A percentile compares a stretch with the other conserved stretches of the same genome.
Evolutionary conservation across 2,113 vertebrate genomes (phyloP).

Genomic region (Tachycineta bicolor): DNA sequence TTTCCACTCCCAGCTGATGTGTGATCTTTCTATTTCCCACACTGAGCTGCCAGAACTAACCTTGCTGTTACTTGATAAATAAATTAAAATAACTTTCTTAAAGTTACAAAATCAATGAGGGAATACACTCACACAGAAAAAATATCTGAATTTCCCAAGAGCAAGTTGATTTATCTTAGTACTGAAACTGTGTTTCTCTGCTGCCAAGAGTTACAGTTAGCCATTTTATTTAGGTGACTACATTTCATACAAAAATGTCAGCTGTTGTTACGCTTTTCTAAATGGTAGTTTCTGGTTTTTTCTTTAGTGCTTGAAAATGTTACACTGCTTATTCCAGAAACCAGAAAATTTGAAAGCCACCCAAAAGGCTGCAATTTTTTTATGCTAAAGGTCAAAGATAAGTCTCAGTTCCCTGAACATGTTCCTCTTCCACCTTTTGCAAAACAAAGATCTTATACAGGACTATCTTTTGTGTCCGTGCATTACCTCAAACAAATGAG

Average conservation of each 20-base stretch:
- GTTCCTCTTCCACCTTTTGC: background rate
- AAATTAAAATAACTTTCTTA: background rate
- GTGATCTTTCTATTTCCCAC: background rate
- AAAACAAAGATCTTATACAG: background rate
- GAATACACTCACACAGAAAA: background rate
- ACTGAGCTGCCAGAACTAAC: background rate
- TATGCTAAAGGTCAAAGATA: background rate
- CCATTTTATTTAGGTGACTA: background rate
- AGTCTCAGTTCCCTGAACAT: background rate
- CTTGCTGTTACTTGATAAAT: background rate
- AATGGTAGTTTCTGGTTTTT: background rate
- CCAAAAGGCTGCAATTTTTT: background rate
- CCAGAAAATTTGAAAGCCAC: background rate
- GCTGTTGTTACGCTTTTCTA: background rate
- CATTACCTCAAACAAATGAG: background rate
- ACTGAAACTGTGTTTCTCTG: background rate
- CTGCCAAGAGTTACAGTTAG: background rate
- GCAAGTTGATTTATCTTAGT: background rate
- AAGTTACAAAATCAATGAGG: background rate
- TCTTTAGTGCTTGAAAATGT: background rate
- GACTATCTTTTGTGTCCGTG: background rate
- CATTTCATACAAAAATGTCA: background rate
- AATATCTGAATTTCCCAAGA: background rate
- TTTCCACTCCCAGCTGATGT: background rate
- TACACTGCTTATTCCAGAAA: background rate